Conservation (phyloP, 2,888 invertebrate species). For the Elgonia sp. region DNA sequence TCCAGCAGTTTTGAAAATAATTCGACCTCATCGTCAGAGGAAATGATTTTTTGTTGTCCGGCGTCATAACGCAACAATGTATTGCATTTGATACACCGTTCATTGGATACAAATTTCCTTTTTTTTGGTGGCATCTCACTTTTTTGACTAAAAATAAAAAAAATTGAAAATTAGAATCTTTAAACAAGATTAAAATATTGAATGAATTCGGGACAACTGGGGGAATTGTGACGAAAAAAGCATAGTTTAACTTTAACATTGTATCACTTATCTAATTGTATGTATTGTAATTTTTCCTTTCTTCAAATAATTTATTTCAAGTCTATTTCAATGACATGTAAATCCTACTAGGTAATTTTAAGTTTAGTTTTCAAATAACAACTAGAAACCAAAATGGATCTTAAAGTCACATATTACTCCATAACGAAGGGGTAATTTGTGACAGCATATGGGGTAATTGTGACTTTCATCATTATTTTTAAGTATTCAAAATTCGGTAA, state of each 20-base stretch:
- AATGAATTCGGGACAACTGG: not conserved
- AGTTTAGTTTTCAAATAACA: not conserved
- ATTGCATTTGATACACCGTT: slow-evolving; percentile 7
- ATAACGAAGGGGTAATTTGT: not conserved
- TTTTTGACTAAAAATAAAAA: no score
- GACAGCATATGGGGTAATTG: slow-evolving; percentile 6
- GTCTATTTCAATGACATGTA: slow-evolving; percentile 5
- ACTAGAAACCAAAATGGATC: slow-evolving; percentile 3
- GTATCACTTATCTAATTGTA: not conserved
- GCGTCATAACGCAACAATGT: slow-evolving; percentile 32
- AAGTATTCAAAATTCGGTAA: not conserved
- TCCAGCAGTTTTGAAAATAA: slow-evolving; percentile 19
- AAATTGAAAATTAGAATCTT: no score
- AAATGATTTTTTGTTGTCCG: slow-evolving; percentile 27
- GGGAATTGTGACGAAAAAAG: not conserved
- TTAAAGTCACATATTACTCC: not conserved
- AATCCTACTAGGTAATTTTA: not conserved
- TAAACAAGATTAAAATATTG: not conserved
- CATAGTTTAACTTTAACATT: slow-evolving; percentile 1
- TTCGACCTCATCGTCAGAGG: slow-evolving; percentile 20
- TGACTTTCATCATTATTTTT: slow-evolving; percentile 13
- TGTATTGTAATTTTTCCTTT: not conserved
- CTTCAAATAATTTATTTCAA: slow-evolving; percentile 6
- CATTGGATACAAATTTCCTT: slow-evolving; percentile 11
- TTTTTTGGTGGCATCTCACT: not conserved